These are phyloP conservation scores for Prosopocoilus inquinatus DNA, from an alignment of 2,888 invertebrate species.

Conservation along the genomic window DNA sequence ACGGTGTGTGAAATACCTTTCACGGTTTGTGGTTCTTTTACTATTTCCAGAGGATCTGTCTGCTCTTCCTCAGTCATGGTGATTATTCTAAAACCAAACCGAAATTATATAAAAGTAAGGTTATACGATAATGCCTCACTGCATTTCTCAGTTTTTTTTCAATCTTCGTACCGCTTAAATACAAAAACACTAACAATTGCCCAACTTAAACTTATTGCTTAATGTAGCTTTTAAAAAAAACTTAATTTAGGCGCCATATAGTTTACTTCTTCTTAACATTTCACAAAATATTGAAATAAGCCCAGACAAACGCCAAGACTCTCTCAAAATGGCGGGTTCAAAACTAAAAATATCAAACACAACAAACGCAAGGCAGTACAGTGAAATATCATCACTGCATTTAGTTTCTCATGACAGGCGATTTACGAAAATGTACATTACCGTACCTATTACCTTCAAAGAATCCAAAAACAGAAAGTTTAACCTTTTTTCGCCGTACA, in stretches of 20 bases:
- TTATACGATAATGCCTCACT: constrained; percentile 9
- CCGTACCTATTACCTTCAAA: neutral
- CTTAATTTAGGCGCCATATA: constrained; percentile 11
- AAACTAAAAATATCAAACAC: constrained; percentile 30
- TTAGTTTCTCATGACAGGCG: constrained; percentile 5
- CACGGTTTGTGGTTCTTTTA: constrained; percentile 32
- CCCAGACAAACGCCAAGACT: constrained; percentile 17
- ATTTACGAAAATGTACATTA: too few species aligned
- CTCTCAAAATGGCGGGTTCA: constrained; percentile 32
- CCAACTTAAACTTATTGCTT: too few species aligned
- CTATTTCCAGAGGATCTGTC: constrained; percentile 26
- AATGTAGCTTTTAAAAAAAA: neutral
- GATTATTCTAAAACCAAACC: neutral
- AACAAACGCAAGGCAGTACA: neutral
- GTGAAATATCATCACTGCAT: constrained; percentile 8
- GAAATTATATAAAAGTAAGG: constrained; percentile 17
- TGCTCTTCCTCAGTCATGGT: constrained; percentile 24
- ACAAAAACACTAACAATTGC: too few species aligned
- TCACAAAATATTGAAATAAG: constrained; percentile 13
- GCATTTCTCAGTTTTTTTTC: neutral
- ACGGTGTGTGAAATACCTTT: constrained; percentile 30
- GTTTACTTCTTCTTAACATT: constrained; percentile 11
- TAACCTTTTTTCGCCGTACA: constrained; percentile 16
- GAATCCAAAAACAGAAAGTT: constrained; percentile 15
- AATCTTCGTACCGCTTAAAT: too few species aligned